Evolutionary conservation across 2,888 invertebrate species (phyloP), one percentile per base, ranked within the genome.

Genomic region (Hoplodrina ambigua): DNA sequence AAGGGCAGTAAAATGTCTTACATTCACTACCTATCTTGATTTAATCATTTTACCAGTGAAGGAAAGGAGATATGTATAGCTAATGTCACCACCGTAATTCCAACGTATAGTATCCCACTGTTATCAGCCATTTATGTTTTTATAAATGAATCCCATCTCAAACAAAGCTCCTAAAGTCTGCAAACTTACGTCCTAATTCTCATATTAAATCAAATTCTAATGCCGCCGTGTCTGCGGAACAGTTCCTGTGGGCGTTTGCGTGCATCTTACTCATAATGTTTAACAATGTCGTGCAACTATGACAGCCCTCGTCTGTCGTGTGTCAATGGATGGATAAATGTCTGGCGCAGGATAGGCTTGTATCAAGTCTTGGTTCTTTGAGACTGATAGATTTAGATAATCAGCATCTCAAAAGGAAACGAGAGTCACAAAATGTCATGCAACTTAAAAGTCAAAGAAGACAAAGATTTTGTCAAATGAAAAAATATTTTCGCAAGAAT

Each of bases 211-310:
- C n/a, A 46, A 11, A n/a, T 53, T 13, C 10, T 66, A 30, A 55
- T n/a, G 75, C 8, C 37, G 6, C 7, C 53, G 17, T 46, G n/a
- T 69, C 62, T 62, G 46, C 13, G 17, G n/a, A 59, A 30, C 44
- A 46, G n/a, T 49, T 49, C 52, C 69, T 25, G 63, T 74, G 61
- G 75, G 75, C 50, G 76, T 37, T 60, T 4, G 78, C 78, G 62
- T 78, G 78, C 62, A 62, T 25, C 25, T 55, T n/a, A 17, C 62
- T 65, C 55, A 25, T 78, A 41, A 41, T 60, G 63, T 20, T 53
- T 66, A 63, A 30, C 25, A 53, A 2, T 66, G 20, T 69, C 77
- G 58, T 81, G 81, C 56, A 54, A 20, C 53, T 77, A 77, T 81
- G 65, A 63, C 44, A 37, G 30, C 15, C 54, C 10, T 30, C 25